Conservation (phyloP, 2,888 invertebrate genomes). For the Nymphalis c-album region DNA sequence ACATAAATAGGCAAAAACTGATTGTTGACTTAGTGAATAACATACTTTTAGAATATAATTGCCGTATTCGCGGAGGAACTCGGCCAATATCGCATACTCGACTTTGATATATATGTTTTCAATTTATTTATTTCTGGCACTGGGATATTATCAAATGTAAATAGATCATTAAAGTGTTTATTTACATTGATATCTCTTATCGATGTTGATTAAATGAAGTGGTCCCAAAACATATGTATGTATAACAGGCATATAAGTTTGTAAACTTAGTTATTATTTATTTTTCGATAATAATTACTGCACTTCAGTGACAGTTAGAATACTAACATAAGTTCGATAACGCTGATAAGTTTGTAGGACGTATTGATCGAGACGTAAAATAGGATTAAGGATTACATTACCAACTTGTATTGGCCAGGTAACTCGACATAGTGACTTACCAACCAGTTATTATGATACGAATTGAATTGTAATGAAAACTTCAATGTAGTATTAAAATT, state of each 20-base stretch:
- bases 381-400: constrained; percentile 4
- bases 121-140: too few relatives aligned
- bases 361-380: background rate
- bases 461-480: too few relatives aligned
- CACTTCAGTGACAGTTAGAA: background rate
- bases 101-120: constrained; percentile 3
- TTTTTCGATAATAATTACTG: background rate
- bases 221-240: background rate
- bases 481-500: too few relatives aligned
- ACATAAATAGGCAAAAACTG: too few relatives aligned
- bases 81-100: too few relatives aligned
- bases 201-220: constrained; percentile 9
- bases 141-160: too few relatives aligned
- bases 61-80: background rate
- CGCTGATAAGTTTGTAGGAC: background rate
- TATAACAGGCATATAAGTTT: background rate
- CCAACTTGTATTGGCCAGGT: background rate
- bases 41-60: background rate
- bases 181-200: constrained; percentile 41
- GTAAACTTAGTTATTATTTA: background rate
- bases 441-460: background rate
- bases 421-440: background rate
- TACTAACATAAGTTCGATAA: background rate
- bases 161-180: constrained; percentile 41
- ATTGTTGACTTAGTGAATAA: too few relatives aligned